These are phyloP conservation scores for Eupleurogrammus muticus DNA, from an alignment of 2,797 vertebrate genomes.

Conservation along the genomic window DNA sequence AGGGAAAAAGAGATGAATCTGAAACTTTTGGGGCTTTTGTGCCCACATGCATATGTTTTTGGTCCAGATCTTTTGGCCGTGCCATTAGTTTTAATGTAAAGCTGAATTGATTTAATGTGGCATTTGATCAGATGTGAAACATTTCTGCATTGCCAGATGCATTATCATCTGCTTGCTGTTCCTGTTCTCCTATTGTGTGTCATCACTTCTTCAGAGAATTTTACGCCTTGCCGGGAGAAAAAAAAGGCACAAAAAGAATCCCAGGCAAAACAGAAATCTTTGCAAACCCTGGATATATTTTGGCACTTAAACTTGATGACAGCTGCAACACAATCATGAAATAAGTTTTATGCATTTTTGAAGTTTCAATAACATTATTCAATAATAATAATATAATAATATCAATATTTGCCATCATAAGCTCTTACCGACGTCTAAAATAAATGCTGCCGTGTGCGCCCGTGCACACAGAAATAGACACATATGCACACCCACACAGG, in stretches of 20 bases:
- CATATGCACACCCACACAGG: conserved; percentile 7
- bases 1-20: too few species aligned
- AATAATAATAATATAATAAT: background rate
- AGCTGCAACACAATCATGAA: background rate
- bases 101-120: background rate
- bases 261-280: background rate
- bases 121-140: background rate
- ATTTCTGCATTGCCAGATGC: background rate
- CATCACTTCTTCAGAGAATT: background rate
- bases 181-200: background rate
- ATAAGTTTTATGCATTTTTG: conserved; percentile 10
- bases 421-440: conserved; percentile 4
- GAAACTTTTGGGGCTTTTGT: too few species aligned
- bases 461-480: conserved; percentile 13
- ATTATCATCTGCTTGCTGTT: background rate
- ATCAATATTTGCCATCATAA: conserved; percentile 7
- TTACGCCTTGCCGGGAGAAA: background rate
- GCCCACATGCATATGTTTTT: too few species aligned
- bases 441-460: conserved; percentile 2
- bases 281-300: background rate
- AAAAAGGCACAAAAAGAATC: background rate
- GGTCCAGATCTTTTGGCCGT: too few species aligned
- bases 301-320: background rate
- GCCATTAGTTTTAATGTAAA: too few species aligned
- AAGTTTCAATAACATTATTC: too few species aligned